A percentile compares a stretch with the other conserved stretches of the same genome.
These are phyloP conservation scores for Bombus superbus DNA, from an alignment of 1,140 invertebrate species.

Conservation along the genomic window DNA sequence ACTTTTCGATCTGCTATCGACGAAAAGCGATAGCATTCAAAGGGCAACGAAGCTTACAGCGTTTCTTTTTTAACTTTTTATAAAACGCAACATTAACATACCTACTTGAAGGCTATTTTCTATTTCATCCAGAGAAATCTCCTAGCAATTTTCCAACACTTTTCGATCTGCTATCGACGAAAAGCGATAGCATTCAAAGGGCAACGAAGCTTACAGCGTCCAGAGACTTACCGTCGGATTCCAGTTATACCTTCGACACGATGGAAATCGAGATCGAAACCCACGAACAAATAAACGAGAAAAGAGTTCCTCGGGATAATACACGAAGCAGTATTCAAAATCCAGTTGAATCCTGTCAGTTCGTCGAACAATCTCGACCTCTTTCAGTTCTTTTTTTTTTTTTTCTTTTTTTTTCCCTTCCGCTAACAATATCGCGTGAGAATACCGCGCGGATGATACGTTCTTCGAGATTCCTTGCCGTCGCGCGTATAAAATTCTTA, in stretches of 20 bases:
- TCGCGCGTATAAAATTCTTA: slow-evolving; percentile 20
- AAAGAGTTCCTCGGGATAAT: not conserved
- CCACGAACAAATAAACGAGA: too few species aligned
- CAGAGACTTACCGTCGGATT: not conserved
- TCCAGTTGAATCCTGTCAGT: not conserved
- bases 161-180: not conserved
- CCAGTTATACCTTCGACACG: not conserved
- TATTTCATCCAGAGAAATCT: rapidly evolving
- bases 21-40: too few species aligned
- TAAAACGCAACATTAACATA: not conserved
- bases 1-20: not conserved
- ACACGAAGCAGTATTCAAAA: not conserved
- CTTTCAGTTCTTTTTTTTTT: too few species aligned
- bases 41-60: not conserved
- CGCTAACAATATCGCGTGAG: too few species aligned
- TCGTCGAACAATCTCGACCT: not conserved
- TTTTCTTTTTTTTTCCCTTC: not conserved
- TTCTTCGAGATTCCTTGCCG: not conserved
- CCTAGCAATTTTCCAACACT: not conserved
- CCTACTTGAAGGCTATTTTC: not conserved
- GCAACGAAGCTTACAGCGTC: not conserved
- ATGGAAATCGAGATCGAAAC: not conserved
- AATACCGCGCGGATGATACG: not conserved
- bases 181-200: too few species aligned
- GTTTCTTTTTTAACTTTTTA: too few species aligned